Percentiles rank a stretch among this genome's conserved stretches.
Evolutionary conservation across 2,888 invertebrate genomes (phyloP).

Genomic region (Ischnura elegans): DNA sequence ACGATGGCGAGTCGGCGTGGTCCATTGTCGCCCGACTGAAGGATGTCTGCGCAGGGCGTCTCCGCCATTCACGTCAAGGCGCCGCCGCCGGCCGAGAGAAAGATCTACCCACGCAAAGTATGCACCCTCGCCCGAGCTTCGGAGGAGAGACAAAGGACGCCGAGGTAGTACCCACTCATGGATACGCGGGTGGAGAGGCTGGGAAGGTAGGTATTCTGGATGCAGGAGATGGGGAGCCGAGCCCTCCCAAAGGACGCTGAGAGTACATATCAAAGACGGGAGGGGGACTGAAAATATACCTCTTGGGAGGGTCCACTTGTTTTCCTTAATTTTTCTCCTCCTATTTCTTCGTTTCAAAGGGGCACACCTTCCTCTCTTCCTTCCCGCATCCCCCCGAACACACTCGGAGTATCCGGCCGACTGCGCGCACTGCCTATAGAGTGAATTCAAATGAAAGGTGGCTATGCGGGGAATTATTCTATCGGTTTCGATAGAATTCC

Average conservation of each 20-base stretch:
- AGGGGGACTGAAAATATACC: background rate
- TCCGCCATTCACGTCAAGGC: background rate
- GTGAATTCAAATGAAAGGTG: too few species aligned
- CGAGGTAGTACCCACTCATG: background rate
- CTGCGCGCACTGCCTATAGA: too few species aligned
- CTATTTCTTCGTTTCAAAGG: background rate
- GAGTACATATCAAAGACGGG: background rate
- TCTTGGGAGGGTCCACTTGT: background rate
- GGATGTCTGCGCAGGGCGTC: background rate
- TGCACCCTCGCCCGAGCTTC: background rate
- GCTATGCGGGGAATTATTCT: too few species aligned
- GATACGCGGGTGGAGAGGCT: background rate
- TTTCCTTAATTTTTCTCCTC: background rate
- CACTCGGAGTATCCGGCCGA: too few species aligned
- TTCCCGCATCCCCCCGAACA: background rate
- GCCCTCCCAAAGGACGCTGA: conserved; percentile 20
- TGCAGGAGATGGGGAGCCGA: background rate
- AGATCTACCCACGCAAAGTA: too few species aligned
- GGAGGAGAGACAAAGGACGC: background rate
- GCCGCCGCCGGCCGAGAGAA: too few species aligned
- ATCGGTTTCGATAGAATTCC: too few species aligned
- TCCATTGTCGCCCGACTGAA: background rate
- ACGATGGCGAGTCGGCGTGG: background rate
- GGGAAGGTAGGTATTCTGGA: background rate
- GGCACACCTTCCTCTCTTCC: background rate